Percentiles rank a stretch among this genome's conserved stretches.
Evolutionary conservation across 2,888 invertebrate genomes (phyloP).

Genomic region (Julus scandinavius): DNA sequence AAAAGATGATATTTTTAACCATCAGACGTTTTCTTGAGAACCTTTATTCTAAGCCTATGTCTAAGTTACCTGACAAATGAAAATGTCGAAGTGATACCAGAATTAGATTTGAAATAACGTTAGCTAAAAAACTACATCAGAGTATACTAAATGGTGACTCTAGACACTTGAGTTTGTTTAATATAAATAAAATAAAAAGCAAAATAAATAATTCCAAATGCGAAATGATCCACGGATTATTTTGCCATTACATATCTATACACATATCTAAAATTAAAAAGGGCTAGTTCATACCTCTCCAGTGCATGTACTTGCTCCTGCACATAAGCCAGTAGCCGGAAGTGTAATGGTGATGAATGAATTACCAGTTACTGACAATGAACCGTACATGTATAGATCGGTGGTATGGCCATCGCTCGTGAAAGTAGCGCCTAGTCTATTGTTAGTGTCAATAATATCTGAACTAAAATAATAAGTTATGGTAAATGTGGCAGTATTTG

Average conservation of each 20-base stretch:
- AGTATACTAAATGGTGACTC: no score
- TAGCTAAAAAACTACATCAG: no score
- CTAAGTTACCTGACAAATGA: no score
- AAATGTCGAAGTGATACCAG: no score
- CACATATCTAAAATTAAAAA: neutral
- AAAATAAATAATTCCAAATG: no score
- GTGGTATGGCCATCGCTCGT: neutral
- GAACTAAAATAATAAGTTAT: slow-evolving; percentile 10
- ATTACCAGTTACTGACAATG: neutral
- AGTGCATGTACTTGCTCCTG: neutral
- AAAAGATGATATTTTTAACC: no score
- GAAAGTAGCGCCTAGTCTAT: neutral
- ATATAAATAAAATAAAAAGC: no score
- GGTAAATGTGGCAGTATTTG: neutral
- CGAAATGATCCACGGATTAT: no score
- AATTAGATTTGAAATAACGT: no score
- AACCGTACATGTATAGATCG: neutral
- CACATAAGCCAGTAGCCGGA: neutral
- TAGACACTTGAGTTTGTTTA: no score
- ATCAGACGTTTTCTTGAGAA: no score
- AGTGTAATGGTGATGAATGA: neutral
- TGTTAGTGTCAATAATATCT: neutral
- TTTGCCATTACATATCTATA: neutral
- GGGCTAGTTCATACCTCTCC: neutral
- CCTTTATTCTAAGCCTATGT: no score